Evolutionary conservation across 64 coral and sea anemone genomes (phyloP).

Genomic region (Montipora cactus): DNA sequence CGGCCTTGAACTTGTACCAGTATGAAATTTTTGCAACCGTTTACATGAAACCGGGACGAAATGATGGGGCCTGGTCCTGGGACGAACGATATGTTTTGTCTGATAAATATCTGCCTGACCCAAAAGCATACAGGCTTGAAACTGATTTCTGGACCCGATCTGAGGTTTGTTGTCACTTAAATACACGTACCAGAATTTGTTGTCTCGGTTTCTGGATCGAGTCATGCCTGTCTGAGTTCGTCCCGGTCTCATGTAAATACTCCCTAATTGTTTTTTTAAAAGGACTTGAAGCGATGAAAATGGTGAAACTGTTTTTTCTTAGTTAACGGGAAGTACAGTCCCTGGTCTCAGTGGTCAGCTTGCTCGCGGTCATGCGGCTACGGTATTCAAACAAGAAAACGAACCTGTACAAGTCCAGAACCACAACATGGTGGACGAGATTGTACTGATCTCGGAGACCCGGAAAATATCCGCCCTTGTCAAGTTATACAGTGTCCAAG

Average conservation of each 20-base stretch:
- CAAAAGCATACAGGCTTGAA: too few species aligned
- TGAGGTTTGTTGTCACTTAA: too few species aligned
- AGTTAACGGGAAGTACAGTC: slow-evolving; percentile 90
- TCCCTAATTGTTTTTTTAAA: neutral
- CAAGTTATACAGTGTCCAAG: slow-evolving; percentile 93
- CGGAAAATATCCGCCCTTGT: slow-evolving; percentile 79
- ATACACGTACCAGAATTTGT: too few species aligned
- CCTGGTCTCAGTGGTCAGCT: slow-evolving; percentile 87
- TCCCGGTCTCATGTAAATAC: neutral
- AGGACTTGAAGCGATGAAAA: neutral
- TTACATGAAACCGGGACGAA: too few species aligned
- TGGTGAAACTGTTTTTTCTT: neutral
- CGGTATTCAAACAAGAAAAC: slow-evolving; percentile 86
- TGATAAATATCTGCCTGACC: too few species aligned
- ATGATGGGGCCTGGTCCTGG: too few species aligned
- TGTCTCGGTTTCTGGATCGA: too few species aligned
- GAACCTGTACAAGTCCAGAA: slow-evolving; percentile 81
- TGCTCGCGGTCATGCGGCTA: slow-evolving; percentile 82
- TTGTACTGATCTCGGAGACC: slow-evolving; percentile 91
- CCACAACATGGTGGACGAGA: slow-evolving; percentile 91
- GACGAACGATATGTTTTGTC: too few species aligned
- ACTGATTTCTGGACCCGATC: too few species aligned
- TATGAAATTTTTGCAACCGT: too few species aligned
- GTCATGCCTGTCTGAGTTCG: too few species aligned
- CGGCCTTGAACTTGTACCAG: too few species aligned